Conservation (phyloP, 2,113 vertebrate genomes). For the Gavialis gangeticus region DNA sequence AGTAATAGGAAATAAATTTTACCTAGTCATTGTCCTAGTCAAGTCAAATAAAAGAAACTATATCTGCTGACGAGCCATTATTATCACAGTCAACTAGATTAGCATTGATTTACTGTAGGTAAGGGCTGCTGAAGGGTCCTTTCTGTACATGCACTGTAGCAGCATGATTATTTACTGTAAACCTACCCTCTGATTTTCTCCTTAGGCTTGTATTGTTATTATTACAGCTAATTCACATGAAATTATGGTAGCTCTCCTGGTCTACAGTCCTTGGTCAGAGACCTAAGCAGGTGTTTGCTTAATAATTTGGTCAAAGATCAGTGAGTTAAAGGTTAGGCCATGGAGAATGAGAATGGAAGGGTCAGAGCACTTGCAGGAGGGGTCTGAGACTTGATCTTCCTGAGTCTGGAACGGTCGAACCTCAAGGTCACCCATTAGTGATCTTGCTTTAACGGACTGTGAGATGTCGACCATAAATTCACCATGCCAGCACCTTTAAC, state of each 20-base stretch:
- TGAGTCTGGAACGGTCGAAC: constrained; percentile 91
- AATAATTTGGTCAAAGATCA: constrained; percentile 99
- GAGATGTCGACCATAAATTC: constrained; percentile 93
- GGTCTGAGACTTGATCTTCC: constrained; percentile 97
- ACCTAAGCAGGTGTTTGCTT: constrained; percentile 97
- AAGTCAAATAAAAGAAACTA: constrained; percentile 66
- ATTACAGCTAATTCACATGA: constrained; percentile 85
- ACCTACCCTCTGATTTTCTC: constrained; percentile 83
- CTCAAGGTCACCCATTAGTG: constrained; percentile 99
- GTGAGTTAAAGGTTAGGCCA: constrained; percentile 94
- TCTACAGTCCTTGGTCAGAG: constrained; percentile 83
- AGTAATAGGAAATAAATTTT: constrained; percentile 71
- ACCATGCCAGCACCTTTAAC: constrained; percentile 92
- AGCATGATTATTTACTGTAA: constrained; percentile 78
- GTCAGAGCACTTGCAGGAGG: constrained; percentile 89
- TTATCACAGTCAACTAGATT: constrained; percentile 72
- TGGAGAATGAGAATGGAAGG: constrained; percentile 87
- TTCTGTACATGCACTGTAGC: constrained; percentile 48
- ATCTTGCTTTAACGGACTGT: constrained; percentile 86
- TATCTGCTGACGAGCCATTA: constrained; percentile 67
- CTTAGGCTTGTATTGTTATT: constrained; percentile 78
- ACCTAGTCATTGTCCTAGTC: constrained; percentile 40
- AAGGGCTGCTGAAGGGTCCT: constrained; percentile 55
- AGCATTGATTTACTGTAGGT: constrained; percentile 72
- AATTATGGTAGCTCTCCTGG: constrained; percentile 86